A percentile compares a stretch with the other conserved stretches of the same genome.
Evolutionary conservation across 2,797 vertebrate genomes (phyloP).

Genomic region (Natrix natrix): DNA sequence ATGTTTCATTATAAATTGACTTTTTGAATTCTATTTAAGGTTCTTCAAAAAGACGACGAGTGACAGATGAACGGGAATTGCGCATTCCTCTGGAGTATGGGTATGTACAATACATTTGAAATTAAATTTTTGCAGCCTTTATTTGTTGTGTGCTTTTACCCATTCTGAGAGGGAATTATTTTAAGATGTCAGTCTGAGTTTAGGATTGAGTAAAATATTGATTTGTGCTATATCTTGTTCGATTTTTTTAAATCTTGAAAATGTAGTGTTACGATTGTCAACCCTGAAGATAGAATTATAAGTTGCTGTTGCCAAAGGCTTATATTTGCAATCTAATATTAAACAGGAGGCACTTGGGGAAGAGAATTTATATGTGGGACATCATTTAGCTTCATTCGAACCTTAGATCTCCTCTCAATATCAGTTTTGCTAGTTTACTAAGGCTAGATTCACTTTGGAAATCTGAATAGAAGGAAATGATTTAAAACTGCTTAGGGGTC

Average conservation of each 20-base stretch:
- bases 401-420: neutral
- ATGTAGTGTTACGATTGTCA: neutral
- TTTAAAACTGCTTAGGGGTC: neutral
- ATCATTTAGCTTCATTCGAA: neutral
- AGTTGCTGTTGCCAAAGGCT: neutral
- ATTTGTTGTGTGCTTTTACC: neutral
- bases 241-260: neutral
- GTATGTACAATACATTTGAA: conserved; percentile 68
- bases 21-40: conserved; percentile 71
- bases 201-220: neutral
- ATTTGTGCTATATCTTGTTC: fast-evolving
- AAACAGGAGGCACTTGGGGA: neutral
- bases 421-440: neutral
- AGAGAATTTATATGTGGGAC: neutral
- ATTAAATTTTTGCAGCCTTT: neutral
- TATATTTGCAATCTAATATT: neutral
- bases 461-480: too few relatives aligned
- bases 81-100: conserved; percentile 87
- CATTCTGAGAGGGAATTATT: neutral
- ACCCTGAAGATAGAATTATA: neutral
- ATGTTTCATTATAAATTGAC: conserved; percentile 46
- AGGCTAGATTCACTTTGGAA: neutral
- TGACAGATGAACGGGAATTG: conserved; percentile 85
- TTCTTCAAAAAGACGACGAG: conserved; percentile 82
- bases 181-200: neutral